Evolutionary conservation across 2,797 vertebrate species (phyloP), one percentile per base, ranked within the genome.

Genomic region (Selene dorsalis): DNA sequence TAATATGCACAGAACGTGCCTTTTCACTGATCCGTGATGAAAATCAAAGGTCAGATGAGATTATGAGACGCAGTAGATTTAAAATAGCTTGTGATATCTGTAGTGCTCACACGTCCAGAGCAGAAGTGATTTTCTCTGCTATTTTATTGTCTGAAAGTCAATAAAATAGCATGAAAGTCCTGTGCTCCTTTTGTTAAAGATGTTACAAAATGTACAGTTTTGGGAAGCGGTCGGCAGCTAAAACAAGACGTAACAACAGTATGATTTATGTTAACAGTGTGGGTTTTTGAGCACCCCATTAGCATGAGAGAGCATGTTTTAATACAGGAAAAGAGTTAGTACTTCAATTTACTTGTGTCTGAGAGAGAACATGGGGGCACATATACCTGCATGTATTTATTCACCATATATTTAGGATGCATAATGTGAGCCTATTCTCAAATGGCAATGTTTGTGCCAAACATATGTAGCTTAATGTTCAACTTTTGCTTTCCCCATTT

Each of bases 401-500:
- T 12, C n/a, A 60, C 55, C 73, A 72, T 78, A 65, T 77, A 63
- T 80, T 64, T 73, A 24, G 71, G 39, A 70, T 77, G 45, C 43
- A 66, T 69, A 71, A 71, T 57, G 38, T 16, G 60, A 83, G 24
- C 14, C 14, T 75, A 57, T 77, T 86, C 80, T 81, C 73, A 61
- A 64, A 62, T 55, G 69, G 22, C 52, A n/a, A 50, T 43, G 69
- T 87, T 30, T 17, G 16, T 78, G 83, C 84, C 88, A 88, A 87
- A 86, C 70, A 84, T 63, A 22, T 86, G 79, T 71, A 69, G 69
- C 75, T 70, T 53, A 77, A 79, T 61, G 80, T 84, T 84, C 66
- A 83, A 63, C 64, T 66, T 79, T 80, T 66, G 26, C 68, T 68
- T 75, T 75, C 80, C 73, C 69, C 53, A 69, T 84, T 86, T 73